phyloP scores from a whole-genome alignment of 2,797 vertebrate genomes.

The Psittacula echo region DNA sequence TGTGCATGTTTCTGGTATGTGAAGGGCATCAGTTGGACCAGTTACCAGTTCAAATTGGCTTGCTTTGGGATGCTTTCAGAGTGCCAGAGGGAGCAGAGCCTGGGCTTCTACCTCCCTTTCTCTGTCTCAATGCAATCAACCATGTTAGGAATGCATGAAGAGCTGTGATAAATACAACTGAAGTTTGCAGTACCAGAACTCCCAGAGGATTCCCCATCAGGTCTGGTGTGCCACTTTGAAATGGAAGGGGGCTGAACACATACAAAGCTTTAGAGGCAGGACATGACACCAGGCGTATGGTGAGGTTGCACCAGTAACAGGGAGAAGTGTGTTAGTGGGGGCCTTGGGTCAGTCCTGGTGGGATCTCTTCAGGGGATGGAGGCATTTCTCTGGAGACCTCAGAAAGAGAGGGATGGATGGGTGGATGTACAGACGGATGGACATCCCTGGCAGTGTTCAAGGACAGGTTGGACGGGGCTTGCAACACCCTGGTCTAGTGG shows the following conservation, averaged over 20 bases:
- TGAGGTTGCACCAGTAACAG: background rate
- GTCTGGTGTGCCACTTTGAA: background rate
- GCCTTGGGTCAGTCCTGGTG: background rate
- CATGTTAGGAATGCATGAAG: rapidly evolving
- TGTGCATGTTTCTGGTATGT: background rate
- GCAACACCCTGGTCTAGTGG: background rate
- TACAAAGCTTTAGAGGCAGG: background rate
- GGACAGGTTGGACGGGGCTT: background rate
- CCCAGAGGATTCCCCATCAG: background rate
- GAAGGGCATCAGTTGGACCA: background rate
- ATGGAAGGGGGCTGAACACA: background rate
- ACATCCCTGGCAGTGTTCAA: background rate
- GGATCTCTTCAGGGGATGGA: background rate
- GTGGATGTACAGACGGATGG: background rate
- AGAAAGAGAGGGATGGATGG: background rate
- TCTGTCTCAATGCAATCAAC: background rate
- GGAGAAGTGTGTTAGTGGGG: background rate
- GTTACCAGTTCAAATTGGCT: background rate
- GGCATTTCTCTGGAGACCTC: background rate
- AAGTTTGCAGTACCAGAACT: background rate
- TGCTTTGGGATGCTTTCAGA: background rate
- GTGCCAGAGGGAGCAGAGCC: background rate
- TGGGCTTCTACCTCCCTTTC: background rate
- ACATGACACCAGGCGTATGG: background rate
- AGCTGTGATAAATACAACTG: background rate